Evolutionary conservation across 1,140 invertebrate species (phyloP).

Genomic region (Drosophila subobscura): DNA sequence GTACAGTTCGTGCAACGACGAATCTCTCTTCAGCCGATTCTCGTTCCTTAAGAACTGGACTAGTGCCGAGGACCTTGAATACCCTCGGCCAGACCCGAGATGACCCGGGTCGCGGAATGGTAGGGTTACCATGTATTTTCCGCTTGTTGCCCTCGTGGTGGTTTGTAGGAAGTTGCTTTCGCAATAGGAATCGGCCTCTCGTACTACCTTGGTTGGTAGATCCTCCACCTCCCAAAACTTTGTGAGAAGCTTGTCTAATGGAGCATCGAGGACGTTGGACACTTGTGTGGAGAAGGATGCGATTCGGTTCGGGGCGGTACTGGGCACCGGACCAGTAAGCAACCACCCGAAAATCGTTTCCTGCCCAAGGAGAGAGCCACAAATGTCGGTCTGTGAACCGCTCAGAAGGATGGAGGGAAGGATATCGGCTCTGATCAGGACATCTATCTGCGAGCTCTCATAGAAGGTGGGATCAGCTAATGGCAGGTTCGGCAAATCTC

Average conservation of each 20-base stretch:
- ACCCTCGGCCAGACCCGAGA: neutral
- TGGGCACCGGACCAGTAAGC: neutral
- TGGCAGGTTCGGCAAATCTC: neutral
- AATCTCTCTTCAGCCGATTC: neutral
- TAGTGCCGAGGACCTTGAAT: neutral
- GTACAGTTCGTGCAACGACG: neutral
- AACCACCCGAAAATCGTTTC: neutral
- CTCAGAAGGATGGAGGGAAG: too few species aligned
- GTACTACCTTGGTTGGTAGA: neutral
- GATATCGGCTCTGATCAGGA: neutral
- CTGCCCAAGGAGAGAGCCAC: too few species aligned
- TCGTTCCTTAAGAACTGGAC: neutral
- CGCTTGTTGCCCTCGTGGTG: neutral
- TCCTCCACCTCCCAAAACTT: constrained; percentile 14
- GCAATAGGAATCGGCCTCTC: neutral
- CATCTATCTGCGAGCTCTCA: constrained; percentile 44
- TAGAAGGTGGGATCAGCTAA: neutral
- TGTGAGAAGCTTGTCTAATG: neutral
- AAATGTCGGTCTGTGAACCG: too few species aligned
- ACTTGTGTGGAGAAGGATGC: neutral
- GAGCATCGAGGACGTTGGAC: neutral
- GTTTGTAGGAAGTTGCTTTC: constrained; percentile 1
- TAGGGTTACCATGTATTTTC: constrained; percentile 1
- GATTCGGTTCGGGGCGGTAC: neutral
- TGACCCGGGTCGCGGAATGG: neutral